Base-by-base conservation (phyloP, 2,888 invertebrate species). In the Drosophila hamatofila region DNA sequence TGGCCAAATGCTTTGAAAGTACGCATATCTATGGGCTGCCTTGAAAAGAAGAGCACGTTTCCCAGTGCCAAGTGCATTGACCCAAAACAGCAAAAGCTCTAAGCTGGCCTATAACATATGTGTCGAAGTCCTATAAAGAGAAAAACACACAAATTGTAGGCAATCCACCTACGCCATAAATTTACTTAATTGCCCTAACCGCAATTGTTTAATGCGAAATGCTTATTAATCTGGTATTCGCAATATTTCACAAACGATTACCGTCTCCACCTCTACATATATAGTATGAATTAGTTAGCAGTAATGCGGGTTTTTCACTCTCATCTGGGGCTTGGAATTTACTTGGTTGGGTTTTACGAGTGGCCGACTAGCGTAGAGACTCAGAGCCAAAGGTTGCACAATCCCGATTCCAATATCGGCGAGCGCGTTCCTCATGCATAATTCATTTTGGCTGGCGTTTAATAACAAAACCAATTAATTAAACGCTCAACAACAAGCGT, bases 401-500 rank as follows among this genome's bases (percentile, higher is more conserved):
- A 66, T 65, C 18, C 51, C 58, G 27, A 27, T 58, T 48, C 48
- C 63, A 64, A 58, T 58, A 62, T 61, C 35, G 68, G 60, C 25
- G 55, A 56, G 39, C 44, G 30, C 37, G 39, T 27, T 62, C 46
- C 67, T 78, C 60, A 76, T 84, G 66, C 74, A 87, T 87, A 72
- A 84, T 84, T 84, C 84, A 84, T 82, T 65, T 65, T 57, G 25
- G 41, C 42, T 68, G 81, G 72, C 82, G 77, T 87, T 84, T 87
- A 84, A 87, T 87, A 80, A 78, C 72, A 80, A 87, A 83, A 75
- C 60, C 82, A 84, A 84, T 87, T 84, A 84, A 87, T 84, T 84
- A 87, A 81, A 80, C 71, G 80, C 78, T 86, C 78, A 81, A 78
- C 81, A 70, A 67, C 80, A 61, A 81, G 72, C 87, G 82, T 80